Conservation (phyloP, 2,797 vertebrate species). For the Rhinoraja longicauda region DNA sequence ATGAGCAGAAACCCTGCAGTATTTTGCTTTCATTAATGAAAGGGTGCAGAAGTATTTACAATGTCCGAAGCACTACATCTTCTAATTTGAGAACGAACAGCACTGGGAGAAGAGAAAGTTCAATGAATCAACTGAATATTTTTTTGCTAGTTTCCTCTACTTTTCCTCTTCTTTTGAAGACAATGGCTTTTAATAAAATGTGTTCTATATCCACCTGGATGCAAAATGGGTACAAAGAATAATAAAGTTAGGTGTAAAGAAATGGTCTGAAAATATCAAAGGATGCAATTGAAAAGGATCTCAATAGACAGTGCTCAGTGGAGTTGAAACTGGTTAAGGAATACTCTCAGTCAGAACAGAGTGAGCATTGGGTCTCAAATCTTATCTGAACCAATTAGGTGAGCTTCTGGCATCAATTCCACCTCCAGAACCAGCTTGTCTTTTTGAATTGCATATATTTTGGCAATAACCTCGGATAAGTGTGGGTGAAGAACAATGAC, state of each 20-base stretch:
- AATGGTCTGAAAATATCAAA: background rate
- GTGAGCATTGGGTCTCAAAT: background rate
- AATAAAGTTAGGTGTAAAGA: background rate
- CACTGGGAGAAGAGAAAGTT: background rate
- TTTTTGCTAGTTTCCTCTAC: background rate
- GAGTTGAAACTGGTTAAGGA: background rate
- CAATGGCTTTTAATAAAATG: background rate
- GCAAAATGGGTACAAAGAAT: background rate
- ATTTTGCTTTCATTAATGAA: background rate
- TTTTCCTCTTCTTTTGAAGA: background rate
- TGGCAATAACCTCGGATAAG: background rate
- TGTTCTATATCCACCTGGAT: background rate
- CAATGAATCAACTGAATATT: background rate
- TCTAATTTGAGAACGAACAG: background rate
- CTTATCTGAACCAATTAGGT: background rate
- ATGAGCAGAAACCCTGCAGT: background rate
- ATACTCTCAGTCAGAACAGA: background rate
- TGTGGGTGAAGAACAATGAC: background rate
- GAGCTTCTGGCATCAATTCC: background rate
- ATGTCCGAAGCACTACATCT: background rate
- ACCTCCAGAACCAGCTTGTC: background rate
- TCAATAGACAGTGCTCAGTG: background rate
- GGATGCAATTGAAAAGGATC: background rate
- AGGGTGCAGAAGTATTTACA: background rate
- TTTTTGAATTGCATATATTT: background rate